These are phyloP conservation scores for Branchinecta lindahli DNA, from an alignment of 1,140 invertebrate genomes.

Conservation along the genomic window DNA sequence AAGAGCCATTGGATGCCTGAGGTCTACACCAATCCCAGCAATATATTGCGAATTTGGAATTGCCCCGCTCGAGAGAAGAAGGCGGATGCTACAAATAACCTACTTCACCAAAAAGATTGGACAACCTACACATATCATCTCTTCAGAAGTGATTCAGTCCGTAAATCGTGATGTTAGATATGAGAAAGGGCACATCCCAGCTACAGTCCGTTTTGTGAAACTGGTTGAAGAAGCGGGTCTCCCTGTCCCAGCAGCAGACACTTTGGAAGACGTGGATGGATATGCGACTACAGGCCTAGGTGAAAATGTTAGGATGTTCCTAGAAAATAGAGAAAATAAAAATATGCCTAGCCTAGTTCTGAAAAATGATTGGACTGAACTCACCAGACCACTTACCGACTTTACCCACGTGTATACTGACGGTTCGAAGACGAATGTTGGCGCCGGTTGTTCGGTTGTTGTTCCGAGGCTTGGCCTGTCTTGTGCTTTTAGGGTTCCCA, in stretches of 20 bases:
- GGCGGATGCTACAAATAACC: neutral
- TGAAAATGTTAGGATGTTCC: neutral
- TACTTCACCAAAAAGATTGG: neutral
- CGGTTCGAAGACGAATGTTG: neutral
- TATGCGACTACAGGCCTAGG: neutral
- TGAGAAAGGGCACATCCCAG: neutral
- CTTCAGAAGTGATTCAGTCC: neutral
- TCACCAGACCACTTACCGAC: neutral
- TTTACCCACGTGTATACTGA: neutral
- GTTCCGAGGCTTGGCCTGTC: neutral
- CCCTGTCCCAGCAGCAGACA: neutral
- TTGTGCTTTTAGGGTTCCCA: neutral
- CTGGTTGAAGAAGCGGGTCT: neutral
- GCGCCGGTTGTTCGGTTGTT: neutral
- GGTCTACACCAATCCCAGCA: neutral
- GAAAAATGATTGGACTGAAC: neutral
- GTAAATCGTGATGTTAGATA: neutral
- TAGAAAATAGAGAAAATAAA: neutral
- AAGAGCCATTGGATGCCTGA: neutral
- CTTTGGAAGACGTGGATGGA: neutral
- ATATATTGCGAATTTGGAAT: neutral
- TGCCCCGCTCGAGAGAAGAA: neutral
- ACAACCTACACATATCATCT: neutral
- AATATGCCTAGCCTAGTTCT: neutral
- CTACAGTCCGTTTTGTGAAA: neutral